Conservation (phyloP, 2,888 invertebrate genomes). For the Eristalinus aeneus region DNA sequence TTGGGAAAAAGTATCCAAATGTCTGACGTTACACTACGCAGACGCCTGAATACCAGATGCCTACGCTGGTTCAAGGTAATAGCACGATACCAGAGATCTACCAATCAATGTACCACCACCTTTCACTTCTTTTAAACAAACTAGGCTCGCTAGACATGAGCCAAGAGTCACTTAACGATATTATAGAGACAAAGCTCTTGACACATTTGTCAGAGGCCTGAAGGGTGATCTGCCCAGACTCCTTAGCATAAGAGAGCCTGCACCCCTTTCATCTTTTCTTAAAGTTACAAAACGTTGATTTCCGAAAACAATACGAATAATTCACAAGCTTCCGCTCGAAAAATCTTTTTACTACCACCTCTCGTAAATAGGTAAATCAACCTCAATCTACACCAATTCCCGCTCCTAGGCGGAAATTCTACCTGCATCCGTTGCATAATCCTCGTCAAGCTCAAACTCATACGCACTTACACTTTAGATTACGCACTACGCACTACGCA, state of each 20-base stretch:
- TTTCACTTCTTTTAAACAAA: conserved; percentile 23
- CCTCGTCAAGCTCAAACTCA: too few species aligned
- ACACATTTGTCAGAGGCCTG: conserved; percentile 25
- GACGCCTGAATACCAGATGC: not conserved
- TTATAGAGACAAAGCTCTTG: conserved; percentile 16
- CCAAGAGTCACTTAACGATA: conserved; percentile 12
- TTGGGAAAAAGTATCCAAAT: conserved; percentile 5
- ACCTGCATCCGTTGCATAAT: too few species aligned
- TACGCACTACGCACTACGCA: too few species aligned
- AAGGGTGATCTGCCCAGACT: conserved; percentile 13
- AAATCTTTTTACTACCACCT: not conserved
- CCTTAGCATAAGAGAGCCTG: conserved; percentile 7
- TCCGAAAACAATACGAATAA: too few species aligned
- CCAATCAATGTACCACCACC: conserved; percentile 18
- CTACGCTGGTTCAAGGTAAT: conserved; percentile 6
- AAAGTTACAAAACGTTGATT: too few species aligned
- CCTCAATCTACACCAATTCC: too few species aligned
- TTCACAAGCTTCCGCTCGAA: too few species aligned
- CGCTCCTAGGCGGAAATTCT: too few species aligned
- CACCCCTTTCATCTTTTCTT: not conserved
- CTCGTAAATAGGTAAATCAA: not conserved
- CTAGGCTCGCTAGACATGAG: conserved; percentile 13
- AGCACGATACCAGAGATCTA: conserved; percentile 17
- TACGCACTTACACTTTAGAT: too few species aligned
- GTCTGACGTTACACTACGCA: not conserved